phyloP scores from a whole-genome alignment of 2,113 vertebrate genomes.

The Nesogale talazaci region DNA sequence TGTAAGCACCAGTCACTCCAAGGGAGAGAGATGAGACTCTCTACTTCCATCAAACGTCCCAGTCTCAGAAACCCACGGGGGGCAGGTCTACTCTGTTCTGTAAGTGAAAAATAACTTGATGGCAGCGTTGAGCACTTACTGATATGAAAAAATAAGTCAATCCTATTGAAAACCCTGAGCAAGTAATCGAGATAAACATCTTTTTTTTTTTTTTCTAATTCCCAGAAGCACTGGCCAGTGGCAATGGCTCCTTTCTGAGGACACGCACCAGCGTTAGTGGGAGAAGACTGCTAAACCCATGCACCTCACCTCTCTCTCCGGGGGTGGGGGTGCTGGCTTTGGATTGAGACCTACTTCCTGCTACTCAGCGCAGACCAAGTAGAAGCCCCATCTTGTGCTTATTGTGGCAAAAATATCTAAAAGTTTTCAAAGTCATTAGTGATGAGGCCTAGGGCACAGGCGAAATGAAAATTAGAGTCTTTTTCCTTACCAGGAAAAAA shows the following conservation, averaged over 20 bases:
- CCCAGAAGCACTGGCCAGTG: neutral
- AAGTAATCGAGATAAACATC: neutral
- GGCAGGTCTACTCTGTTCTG: too few species aligned
- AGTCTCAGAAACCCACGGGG: too few species aligned
- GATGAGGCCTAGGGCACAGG: neutral
- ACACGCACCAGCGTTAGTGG: neutral
- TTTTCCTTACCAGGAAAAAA: neutral
- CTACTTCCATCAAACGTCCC: too few species aligned
- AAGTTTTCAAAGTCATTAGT: slow-evolving; percentile 10
- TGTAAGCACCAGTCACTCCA: too few species aligned
- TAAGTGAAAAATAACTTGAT: too few species aligned
- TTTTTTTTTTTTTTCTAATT: slow-evolving; percentile 2
- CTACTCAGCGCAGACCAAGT: neutral
- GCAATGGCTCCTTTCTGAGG: neutral
- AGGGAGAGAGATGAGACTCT: too few species aligned
- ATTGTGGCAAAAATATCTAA: slow-evolving; percentile 37
- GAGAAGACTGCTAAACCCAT: neutral
- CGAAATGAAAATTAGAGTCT: slow-evolving; percentile 24
- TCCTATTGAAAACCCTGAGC: neutral
- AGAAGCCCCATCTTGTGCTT: slow-evolving; percentile 33
- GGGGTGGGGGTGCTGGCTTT: neutral
- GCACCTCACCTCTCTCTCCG: neutral
- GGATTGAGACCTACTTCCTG: too few species aligned
- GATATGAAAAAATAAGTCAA: neutral
- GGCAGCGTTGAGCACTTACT: too few species aligned